Percentiles rank a stretch among this genome's conserved stretches.
phyloP scores from a whole-genome alignment of 2,113 vertebrate genomes.

The Penelope pileata region DNA sequence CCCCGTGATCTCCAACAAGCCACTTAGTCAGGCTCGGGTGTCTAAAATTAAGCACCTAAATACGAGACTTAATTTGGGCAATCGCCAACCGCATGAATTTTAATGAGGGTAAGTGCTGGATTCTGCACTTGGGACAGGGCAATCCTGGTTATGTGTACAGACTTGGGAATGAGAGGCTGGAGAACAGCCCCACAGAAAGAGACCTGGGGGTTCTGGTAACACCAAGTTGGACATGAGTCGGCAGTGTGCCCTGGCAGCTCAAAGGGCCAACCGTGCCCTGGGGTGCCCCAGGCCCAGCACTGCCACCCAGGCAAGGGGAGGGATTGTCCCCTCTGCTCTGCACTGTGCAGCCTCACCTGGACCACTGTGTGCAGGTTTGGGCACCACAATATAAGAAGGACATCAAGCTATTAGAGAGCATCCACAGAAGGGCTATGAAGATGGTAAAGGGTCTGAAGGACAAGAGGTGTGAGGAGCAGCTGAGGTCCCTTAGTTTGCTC shows the following conservation, averaged over 20 bases:
- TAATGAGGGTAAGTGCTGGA: neutral
- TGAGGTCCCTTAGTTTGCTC: too few relatives aligned
- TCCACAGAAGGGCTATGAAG: too few relatives aligned
- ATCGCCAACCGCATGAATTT: neutral
- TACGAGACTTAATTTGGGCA: neutral
- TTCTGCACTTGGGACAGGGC: neutral
- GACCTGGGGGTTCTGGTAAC: neutral
- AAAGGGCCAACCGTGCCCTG: neutral
- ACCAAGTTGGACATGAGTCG: neutral
- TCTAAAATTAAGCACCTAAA: neutral
- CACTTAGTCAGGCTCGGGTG: rapidly evolving
- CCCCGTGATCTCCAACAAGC: rapidly evolving
- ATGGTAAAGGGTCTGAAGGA: too few relatives aligned
- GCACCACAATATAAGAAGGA: too few relatives aligned
- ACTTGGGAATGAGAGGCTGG: neutral
- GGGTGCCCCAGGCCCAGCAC: too few relatives aligned
- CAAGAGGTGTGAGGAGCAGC: too few relatives aligned
- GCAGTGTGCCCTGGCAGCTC: neutral
- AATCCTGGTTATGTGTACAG: neutral
- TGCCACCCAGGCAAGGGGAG: too few relatives aligned
- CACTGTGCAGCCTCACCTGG: too few relatives aligned
- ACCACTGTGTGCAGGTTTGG: too few relatives aligned
- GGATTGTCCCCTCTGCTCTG: too few relatives aligned
- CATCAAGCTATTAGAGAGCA: too few relatives aligned
- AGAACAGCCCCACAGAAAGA: neutral